These are phyloP conservation scores for Catamblyrhynchus diadema DNA, from an alignment of 2,797 vertebrate genomes.

Conservation along the genomic window DNA sequence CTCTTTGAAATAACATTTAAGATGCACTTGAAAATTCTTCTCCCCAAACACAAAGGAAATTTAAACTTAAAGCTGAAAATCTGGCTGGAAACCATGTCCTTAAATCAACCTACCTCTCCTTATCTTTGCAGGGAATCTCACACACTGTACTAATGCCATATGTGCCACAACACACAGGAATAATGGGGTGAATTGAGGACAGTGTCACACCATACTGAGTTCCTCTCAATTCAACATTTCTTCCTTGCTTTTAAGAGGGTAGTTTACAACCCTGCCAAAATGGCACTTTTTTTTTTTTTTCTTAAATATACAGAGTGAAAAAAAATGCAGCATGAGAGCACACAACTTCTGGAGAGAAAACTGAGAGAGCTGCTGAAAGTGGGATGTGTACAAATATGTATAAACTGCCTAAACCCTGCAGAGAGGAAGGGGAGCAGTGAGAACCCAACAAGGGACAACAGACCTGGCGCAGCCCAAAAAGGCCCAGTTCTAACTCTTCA, in stretches of 20 bases:
- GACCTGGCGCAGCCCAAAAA: not conserved
- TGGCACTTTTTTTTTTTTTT: not conserved
- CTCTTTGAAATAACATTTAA: slow-evolving; percentile 10
- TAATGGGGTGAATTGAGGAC: slow-evolving; percentile 68
- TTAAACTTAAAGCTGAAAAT: slow-evolving; percentile 48
- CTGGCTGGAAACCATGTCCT: slow-evolving; percentile 65
- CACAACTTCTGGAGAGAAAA: slow-evolving; percentile 45
- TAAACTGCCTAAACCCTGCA: not conserved
- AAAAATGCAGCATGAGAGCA: slow-evolving; percentile 14
- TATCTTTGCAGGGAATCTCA: slow-evolving; percentile 70
- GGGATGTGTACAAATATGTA: slow-evolving; percentile 24
- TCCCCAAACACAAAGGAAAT: slow-evolving; percentile 46
- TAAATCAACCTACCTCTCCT: slow-evolving; percentile 69
- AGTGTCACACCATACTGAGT: slow-evolving; percentile 59
- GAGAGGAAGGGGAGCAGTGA: not conserved
- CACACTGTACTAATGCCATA: slow-evolving; percentile 71
- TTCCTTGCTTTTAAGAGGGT: slow-evolving; percentile 17
- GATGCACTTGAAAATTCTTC: not conserved
- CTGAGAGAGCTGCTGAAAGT: slow-evolving; percentile 1
- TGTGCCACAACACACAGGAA: slow-evolving; percentile 68
- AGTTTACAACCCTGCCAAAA: slow-evolving; percentile 47
- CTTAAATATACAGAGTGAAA: slow-evolving; percentile 37
- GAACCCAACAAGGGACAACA: not conserved
- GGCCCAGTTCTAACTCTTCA: not conserved
- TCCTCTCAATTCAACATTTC: slow-evolving; percentile 60